Base-by-base conservation (phyloP, 2,113 vertebrate genomes). In the Psophia crepitans region DNA sequence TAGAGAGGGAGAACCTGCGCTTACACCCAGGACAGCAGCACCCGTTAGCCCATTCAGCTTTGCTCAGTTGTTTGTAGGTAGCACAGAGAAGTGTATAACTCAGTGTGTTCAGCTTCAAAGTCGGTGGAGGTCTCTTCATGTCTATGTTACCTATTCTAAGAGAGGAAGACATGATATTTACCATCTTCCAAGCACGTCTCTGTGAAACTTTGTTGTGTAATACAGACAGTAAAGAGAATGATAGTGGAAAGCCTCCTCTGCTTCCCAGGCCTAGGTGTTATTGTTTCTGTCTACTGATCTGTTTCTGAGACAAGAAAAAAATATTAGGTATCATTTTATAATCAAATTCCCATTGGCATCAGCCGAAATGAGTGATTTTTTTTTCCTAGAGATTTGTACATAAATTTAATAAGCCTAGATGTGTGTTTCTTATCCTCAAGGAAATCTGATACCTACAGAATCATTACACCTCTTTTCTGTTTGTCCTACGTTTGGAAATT, bases 11-110 rank as follows among this genome's bases (percentile, higher is more conserved):
- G 64, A 44, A 78, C 22, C 19, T 53, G 21, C 30, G 18, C 15
- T 35, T 66, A 22, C 44, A 63, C 9, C 13, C 28, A 14, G 3
- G 63, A 41, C 8, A 73, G 33, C 41, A 53, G 7, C 17, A 63
- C 18, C 57, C 63, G 15, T 63, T 44, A 68, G 32, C 12, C 20
- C 65, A 41, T 82, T 85, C 70, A 60, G 26, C 57, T 90, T 83
- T 46, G 22, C 37, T 74, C 5, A 2, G 0, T 70, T 65, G 51
- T 63, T 90, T 1, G 0, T 54, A 76, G 82, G 39, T 37, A 63
- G 41, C 46, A 60, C 8, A 35, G 39, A 9, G 11, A 71, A 39
- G 16, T 58, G 48, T 27, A 41, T 56, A 61, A 54, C 43, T 53
- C 44, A 14, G 8, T n/a, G 26, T 24, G 43, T 48, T 88, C 20